A percentile compares a stretch with the other conserved stretches of the same genome.
Evolutionary conservation across 2,113 vertebrate species (phyloP).

Genomic region (Leuciscus idus): DNA sequence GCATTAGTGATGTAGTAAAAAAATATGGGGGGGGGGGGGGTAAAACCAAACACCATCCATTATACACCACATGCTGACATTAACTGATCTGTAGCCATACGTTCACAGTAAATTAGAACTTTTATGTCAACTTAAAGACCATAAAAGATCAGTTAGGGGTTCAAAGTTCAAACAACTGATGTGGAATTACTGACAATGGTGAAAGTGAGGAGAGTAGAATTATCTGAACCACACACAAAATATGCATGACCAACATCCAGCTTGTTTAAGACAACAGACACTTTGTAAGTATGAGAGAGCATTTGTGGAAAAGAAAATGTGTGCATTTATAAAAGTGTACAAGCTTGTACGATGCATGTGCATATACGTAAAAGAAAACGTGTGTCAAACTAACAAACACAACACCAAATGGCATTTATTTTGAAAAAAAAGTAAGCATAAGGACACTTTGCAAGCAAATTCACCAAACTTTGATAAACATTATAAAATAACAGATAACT

Average conservation of each 20-base stretch:
- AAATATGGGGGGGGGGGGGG: too few species aligned
- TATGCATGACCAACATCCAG: slow-evolving; percentile 16
- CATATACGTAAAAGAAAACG: not conserved
- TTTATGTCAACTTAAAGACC: slow-evolving; percentile 6
- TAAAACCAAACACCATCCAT: not conserved
- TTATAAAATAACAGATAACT: not conserved
- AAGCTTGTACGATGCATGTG: not conserved
- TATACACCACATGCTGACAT: not conserved
- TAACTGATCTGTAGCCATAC: not conserved
- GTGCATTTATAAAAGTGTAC: not conserved
- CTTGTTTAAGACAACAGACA: slow-evolving; percentile 30
- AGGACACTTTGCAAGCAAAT: not conserved
- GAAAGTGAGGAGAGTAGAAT: not conserved
- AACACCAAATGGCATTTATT: not conserved
- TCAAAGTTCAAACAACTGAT: slow-evolving; percentile 4
- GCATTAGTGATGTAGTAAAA: too few species aligned
- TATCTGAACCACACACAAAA: slow-evolving; percentile 13
- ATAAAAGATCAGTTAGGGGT: not conserved
- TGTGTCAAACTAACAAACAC: not conserved
- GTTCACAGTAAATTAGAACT: not conserved
- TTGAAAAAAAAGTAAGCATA: not conserved
- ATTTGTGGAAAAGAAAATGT: slow-evolving; percentile 1
- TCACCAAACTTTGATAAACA: not conserved
- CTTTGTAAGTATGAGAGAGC: slow-evolving; percentile 36
- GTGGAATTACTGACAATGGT: not conserved